Percentiles rank a stretch among this genome's conserved stretches.
These are phyloP conservation scores for Hoplias malabaricus DNA, from an alignment of 2,113 vertebrate genomes.

Conservation along the genomic window DNA sequence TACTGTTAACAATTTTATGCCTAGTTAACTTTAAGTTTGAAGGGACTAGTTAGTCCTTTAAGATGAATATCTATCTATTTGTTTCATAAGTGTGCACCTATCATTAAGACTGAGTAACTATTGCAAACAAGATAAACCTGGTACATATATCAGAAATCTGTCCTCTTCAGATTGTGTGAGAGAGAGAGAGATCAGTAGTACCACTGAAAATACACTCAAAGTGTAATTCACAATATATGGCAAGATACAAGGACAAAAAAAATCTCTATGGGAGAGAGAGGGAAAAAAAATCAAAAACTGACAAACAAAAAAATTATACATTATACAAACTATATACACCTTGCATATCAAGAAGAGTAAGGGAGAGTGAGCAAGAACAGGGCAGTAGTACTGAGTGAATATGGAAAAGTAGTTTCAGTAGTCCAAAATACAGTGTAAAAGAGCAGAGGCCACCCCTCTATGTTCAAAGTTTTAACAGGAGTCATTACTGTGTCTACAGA, in stretches of 20 bases:
- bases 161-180: not conserved
- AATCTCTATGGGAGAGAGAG: too few relatives aligned
- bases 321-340: conserved; percentile 54
- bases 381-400: conserved; percentile 40
- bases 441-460: not conserved
- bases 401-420: conserved; percentile 34
- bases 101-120: conserved; percentile 27
- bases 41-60: not conserved
- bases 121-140: not conserved
- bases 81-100: conserved; percentile 14
- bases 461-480: not conserved
- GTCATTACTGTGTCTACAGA: not conserved
- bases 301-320: conserved; percentile 31
- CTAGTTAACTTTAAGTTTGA: conserved; percentile 2
- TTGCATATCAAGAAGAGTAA: conserved; percentile 61
- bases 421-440: conserved; percentile 39
- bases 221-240: conserved; percentile 15
- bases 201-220: conserved; percentile 16
- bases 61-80: conserved; percentile 11
- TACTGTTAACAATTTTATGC: conserved; percentile 17
- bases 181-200: conserved; percentile 15
- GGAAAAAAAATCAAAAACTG: conserved; percentile 34
- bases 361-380: conserved; percentile 43
- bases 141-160: not conserved
- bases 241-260: conserved; percentile 36